Base-by-base conservation (phyloP, 2,797 vertebrate genomes). In the Nannoperca obscura region DNA sequence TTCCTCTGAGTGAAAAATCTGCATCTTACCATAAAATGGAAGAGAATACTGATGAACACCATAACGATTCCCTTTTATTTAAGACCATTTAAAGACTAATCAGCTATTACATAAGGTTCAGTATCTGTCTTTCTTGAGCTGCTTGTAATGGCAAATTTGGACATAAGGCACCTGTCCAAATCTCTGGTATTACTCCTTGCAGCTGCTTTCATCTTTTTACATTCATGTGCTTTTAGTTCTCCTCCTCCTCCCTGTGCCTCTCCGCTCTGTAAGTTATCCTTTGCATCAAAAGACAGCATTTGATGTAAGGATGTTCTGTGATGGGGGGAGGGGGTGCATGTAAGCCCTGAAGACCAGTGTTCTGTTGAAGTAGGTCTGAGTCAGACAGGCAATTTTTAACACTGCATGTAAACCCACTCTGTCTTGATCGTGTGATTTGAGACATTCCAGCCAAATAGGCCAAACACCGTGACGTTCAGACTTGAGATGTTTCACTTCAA, bases 171-270 rank as follows among this genome's bases (percentile, higher is more conserved):
- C 65, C 49, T 5, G 62, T 77, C 36, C 0, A 47, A 49, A 78
- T 30, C 62, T 0, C 36, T 61, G 68, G 22, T 19, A 2, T 76
- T 61, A 47, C 13, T 58, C 57, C 85, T 83, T 88, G 68, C 81
- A 81, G 74, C 60, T 4, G 55, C 52, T 69, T 67, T 59, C 67
- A 63, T 81, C 64, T 65, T 58, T 5, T 2, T 17, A 46, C 66
- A 12, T 58, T 42, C 44, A 50, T 52, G 1, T 64, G 65, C 52
- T 59, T 60, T 42, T 53, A 42, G 38, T 77, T 58, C 34, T 68
- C 32, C 30, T 4, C 52, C 64, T 55, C 63, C 64, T 55, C 63
- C 10, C 13, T 4, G 42, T 19, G 42, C 69, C 13, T 40, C 47
- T 55, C 74, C 49, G 0, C 30, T 5, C 58, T 5, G 19, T 30